Evolutionary conservation across 2,888 invertebrate genomes (phyloP), one percentile per base, ranked within the genome.

Genomic region (Cheilosia urbana): DNA sequence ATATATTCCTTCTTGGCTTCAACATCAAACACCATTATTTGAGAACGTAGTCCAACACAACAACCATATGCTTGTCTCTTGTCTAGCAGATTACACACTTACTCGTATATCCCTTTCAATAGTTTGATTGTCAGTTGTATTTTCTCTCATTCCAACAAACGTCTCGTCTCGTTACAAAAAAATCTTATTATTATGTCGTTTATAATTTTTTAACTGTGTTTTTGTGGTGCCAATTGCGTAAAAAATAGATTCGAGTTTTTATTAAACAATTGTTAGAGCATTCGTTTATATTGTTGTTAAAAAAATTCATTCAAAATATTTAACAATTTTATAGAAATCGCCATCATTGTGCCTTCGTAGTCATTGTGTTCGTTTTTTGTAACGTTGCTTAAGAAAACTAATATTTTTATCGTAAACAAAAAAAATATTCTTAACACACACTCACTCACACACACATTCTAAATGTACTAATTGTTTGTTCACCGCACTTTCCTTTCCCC

Each of bases 191-290:
- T 55, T 79, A 40, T 72, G 65, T 65, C 40, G 65, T 65, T 55
- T 53, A 57, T 66, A 53, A 42, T 78, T 65, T 53, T 53, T 24
- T 51, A 49, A 75, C 42, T 80, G 65, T 80, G 51, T 80, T 80
- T 66, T 84, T 71, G 58, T 84, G 84, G 58, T 79, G 75, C 75
- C 75, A 15, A 15, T 80, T 75, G 63, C 53, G 83, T 63, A 37
- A 21, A 11, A 19, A 24, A n/a, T n/a, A n/a, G n/a, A n/a, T n/a
- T n/a, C 21, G 19, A 21, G 4, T 13, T 13, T 51, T 49, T 4
- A 21, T 21, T 19, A 60, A 37, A 60, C 37, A 24, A 45, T 58
- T 58, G 13, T 13, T 71, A 58, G 57, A 57, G 68, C 58, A 37
- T 51, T 60, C 63, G 47, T 60, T 60, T n/a, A 19, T 49, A 21